A percentile compares a stretch with the other conserved stretches of the same genome.
Conservation (phyloP, 1,140 invertebrate genomes). For the Conopomorpha cramerella region DNA sequence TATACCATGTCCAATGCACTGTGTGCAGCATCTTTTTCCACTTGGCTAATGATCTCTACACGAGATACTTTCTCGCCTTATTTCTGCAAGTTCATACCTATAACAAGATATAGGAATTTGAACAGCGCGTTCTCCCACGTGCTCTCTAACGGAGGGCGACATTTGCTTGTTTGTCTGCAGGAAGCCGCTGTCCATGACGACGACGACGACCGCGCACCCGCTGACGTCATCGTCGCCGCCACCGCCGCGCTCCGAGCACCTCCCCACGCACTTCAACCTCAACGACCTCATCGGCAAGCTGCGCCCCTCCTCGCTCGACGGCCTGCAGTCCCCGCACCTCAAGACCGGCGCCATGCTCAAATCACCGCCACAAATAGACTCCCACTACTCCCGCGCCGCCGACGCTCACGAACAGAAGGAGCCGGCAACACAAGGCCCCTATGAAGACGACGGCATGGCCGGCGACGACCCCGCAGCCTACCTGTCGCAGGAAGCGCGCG, state of each 20-base stretch:
- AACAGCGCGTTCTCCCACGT: too few species aligned
- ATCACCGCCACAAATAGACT: constrained; percentile 49
- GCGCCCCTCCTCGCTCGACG: constrained; percentile 53
- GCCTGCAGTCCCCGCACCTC: constrained; percentile 52
- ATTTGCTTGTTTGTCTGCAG: constrained; percentile 20
- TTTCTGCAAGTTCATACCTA: too few species aligned
- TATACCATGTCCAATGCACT: too few species aligned
- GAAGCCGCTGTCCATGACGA: constrained; percentile 59
- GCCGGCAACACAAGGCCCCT: constrained; percentile 57
- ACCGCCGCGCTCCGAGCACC: constrained; percentile 52
- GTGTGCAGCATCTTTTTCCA: too few species aligned
- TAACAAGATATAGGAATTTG: too few species aligned
- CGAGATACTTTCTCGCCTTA: too few species aligned
- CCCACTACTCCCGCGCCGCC: constrained; percentile 51
- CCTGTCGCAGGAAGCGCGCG: constrained; percentile 25
- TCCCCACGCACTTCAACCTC: constrained; percentile 54
- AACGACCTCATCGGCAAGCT: constrained; percentile 57
- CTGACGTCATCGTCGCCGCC: constrained; percentile 54
- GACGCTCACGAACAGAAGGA: constrained; percentile 51
- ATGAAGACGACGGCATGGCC: constrained; percentile 56
- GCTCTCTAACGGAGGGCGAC: constrained; percentile 2
- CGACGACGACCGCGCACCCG: constrained; percentile 56
- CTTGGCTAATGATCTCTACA: too few species aligned
- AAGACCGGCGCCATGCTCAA: constrained; percentile 42
- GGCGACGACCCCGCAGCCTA: constrained; percentile 58